Evolutionary conservation across 2,113 vertebrate species (phyloP).

Genomic region (Bungarus multicinctus): DNA sequence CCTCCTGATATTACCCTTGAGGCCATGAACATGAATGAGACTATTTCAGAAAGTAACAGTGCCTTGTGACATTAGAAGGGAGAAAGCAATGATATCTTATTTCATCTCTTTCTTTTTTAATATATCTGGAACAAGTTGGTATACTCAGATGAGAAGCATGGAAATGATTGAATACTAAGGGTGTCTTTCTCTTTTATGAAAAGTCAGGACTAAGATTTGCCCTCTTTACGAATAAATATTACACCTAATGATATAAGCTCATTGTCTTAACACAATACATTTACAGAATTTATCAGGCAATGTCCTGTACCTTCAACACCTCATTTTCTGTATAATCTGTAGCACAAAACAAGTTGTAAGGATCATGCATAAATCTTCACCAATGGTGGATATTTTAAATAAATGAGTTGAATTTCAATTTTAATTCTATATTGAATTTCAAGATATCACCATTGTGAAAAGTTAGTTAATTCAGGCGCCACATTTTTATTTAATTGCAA

Average conservation of each 20-base stretch:
- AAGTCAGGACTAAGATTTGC: background rate
- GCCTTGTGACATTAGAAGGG: background rate
- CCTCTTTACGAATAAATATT: constrained; percentile 2
- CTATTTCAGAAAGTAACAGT: constrained; percentile 16
- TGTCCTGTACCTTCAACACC: background rate
- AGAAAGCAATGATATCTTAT: background rate
- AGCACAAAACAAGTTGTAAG: background rate
- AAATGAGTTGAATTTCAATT: background rate
- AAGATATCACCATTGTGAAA: background rate
- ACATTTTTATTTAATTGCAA: constrained; percentile 8
- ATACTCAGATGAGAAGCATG: constrained; percentile 2
- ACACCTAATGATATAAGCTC: background rate
- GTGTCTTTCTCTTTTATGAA: background rate
- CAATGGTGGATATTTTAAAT: background rate
- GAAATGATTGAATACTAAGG: background rate
- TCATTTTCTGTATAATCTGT: background rate
- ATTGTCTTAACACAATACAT: background rate
- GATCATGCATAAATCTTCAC: background rate
- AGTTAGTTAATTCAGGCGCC: constrained; percentile 6
- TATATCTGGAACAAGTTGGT: background rate
- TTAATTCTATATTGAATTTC: background rate
- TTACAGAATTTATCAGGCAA: constrained; percentile 10
- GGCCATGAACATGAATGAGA: constrained; percentile 15
- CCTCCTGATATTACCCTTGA: constrained; percentile 1
- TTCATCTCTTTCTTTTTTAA: background rate